These are phyloP conservation scores for Aix galericulata DNA, from an alignment of 2,113 vertebrate species.

Conservation along the genomic window DNA sequence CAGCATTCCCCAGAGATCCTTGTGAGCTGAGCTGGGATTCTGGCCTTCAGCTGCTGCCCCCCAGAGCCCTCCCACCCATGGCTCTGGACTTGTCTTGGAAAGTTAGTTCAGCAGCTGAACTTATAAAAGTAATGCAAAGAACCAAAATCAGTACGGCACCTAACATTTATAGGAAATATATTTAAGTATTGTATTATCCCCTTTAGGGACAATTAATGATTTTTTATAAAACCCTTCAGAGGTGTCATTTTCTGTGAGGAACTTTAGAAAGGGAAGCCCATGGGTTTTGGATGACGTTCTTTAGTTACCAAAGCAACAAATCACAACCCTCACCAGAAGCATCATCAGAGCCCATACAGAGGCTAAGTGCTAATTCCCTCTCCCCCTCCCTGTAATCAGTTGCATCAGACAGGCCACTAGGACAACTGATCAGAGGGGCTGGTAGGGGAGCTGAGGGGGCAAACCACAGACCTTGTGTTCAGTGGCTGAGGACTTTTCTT, in stretches of 20 bases:
- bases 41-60: not conserved
- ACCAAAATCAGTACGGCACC: not conserved
- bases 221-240: not conserved
- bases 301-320: not conserved
- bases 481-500: conserved; percentile 19
- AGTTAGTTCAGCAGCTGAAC: not conserved
- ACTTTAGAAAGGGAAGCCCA: not conserved
- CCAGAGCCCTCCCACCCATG: not conserved
- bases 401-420: not conserved
- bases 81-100: not conserved
- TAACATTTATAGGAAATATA: not conserved
- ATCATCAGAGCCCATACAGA: not conserved
- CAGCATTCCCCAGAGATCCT: not conserved
- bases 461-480: not conserved
- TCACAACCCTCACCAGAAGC: not conserved
- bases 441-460: not conserved
- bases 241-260: not conserved
- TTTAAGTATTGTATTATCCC: not conserved
- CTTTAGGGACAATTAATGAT: not conserved
- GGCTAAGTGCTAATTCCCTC: not conserved
- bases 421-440: not conserved
- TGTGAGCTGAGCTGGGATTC: not conserved
- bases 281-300: not conserved
- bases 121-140: not conserved
- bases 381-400: not conserved